Evolutionary conservation across 2,113 vertebrate species (phyloP).

Genomic region (Dissostichus mawsoni): DNA sequence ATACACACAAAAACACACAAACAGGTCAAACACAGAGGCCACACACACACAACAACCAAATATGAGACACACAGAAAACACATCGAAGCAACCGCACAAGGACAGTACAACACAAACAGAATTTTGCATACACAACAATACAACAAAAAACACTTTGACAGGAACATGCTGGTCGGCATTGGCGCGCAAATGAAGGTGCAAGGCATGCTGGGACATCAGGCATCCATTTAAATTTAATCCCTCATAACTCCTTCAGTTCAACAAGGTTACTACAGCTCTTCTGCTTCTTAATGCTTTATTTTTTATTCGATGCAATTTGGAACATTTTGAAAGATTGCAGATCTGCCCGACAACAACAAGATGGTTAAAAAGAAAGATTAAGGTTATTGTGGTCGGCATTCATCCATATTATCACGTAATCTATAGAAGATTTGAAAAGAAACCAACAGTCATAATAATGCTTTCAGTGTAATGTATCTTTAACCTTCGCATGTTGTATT

Average conservation of each 20-base stretch:
- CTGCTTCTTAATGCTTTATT: neutral
- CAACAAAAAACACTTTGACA: neutral
- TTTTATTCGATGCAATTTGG: neutral
- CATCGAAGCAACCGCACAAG: neutral
- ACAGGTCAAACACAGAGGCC: neutral
- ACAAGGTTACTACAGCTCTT: conserved; percentile 6
- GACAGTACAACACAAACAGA: neutral
- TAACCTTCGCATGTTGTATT: too few relatives aligned
- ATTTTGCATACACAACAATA: neutral
- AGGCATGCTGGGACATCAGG: conserved; percentile 40
- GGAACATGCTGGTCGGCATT: conserved; percentile 26
- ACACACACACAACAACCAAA: conserved; percentile 1
- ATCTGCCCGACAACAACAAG: too few relatives aligned
- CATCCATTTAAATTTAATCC: neutral
- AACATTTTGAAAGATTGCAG: too few relatives aligned
- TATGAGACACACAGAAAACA: neutral
- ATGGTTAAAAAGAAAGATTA: too few relatives aligned
- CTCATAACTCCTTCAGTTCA: neutral
- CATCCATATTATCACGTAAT: too few relatives aligned
- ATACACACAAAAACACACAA: conserved; percentile 24
- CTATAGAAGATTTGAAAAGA: too few relatives aligned
- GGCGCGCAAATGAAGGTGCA: neutral
- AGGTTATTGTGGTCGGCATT: too few relatives aligned
- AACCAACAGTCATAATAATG: too few relatives aligned
- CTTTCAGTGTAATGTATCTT: too few relatives aligned